phyloP scores from a whole-genome alignment of 2,888 invertebrate species.

The Phaonia tiefii region DNA sequence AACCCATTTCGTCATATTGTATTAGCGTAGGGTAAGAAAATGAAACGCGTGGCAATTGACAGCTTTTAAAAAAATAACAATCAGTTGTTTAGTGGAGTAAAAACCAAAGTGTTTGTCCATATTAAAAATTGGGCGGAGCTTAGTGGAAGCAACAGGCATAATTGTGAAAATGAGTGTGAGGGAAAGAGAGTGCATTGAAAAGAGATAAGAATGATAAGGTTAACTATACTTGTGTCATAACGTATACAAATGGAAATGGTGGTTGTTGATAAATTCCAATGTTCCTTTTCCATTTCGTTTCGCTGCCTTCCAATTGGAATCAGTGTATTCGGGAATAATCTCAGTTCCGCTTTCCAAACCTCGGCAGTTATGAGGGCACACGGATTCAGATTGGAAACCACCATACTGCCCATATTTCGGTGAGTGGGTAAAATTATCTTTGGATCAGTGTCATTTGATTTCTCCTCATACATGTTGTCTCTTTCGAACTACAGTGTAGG shows the following conservation, averaged over 20 bases:
- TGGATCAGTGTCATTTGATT: slow-evolving; percentile 55
- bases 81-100: no score
- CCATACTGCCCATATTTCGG: slow-evolving; percentile 55
- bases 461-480: slow-evolving; percentile 1
- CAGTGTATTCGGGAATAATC: slow-evolving; percentile 63
- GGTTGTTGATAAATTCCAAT: slow-evolving; percentile 27
- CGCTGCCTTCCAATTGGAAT: slow-evolving; percentile 62
- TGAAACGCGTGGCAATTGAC: no score
- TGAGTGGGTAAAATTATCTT: slow-evolving; percentile 41
- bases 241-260: slow-evolving; percentile 21
- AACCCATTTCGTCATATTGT: no score
- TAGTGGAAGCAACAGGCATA: slow-evolving; percentile 54
- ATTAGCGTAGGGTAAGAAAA: no score
- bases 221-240: background rate
- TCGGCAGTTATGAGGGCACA: background rate
- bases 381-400: slow-evolving; percentile 59
- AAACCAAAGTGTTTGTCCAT: no score
- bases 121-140: slow-evolving; percentile 59
- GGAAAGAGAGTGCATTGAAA: slow-evolving; percentile 9
- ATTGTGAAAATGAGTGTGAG: background rate
- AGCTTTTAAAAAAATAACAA: no score
- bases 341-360: slow-evolving; percentile 40
- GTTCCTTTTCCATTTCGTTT: slow-evolving; percentile 49
- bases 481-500: slow-evolving; percentile 5
- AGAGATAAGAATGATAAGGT: no score